phyloP scores from a whole-genome alignment of 2,113 vertebrate species.

The Onychorhynchus coronatus region DNA sequence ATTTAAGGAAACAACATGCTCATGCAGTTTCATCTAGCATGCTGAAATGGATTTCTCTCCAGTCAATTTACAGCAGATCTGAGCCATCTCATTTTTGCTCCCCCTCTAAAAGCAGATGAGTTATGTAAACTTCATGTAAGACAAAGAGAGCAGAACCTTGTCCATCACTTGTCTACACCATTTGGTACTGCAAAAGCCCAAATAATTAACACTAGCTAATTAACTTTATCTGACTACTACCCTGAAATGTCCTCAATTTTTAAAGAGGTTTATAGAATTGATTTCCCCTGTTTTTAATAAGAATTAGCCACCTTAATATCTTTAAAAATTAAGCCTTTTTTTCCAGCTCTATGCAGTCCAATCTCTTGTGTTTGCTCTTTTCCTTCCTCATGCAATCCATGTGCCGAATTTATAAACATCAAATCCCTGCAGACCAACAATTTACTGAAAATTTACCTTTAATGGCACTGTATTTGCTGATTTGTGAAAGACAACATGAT shows the following conservation, averaged over 20 bases:
- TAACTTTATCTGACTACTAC: not conserved
- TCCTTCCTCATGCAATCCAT: not conserved
- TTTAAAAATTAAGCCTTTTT: not conserved
- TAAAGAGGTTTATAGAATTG: not conserved
- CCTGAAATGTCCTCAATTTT: not conserved
- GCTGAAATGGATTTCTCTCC: not conserved
- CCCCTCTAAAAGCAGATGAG: not conserved
- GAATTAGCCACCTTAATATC: not conserved
- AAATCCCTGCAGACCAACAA: not conserved
- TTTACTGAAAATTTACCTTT: not conserved
- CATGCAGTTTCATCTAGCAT: not conserved
- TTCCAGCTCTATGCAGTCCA: not conserved
- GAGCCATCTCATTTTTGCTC: not conserved
- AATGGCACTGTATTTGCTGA: not conserved
- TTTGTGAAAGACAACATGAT: not conserved
- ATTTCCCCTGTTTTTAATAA: not conserved
- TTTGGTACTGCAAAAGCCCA: not conserved
- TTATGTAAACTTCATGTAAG: not conserved
- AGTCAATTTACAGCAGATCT: not conserved
- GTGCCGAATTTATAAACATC: not conserved
- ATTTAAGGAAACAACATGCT: not conserved
- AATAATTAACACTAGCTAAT: not conserved
- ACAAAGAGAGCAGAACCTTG: not conserved
- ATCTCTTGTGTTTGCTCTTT: not conserved
- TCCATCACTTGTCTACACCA: not conserved